Percentiles rank a stretch among this genome's conserved stretches.
Evolutionary conservation across 2,797 vertebrate species (phyloP).

Genomic region (Ambastaia sidthimunki): DNA sequence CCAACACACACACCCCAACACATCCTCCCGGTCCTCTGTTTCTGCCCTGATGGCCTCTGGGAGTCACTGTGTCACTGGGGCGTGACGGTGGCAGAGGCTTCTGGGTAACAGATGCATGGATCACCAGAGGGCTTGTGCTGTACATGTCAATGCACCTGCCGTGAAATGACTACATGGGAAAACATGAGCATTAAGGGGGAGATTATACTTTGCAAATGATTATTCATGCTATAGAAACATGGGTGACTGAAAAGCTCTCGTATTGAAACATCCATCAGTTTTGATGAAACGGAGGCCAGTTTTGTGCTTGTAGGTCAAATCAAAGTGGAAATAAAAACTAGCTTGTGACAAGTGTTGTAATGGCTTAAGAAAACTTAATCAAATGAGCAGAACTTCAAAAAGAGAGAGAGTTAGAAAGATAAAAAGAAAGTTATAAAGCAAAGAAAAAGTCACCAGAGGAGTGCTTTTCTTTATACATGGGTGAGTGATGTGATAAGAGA

Average conservation of each 20-base stretch:
- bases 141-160: conserved; percentile 63
- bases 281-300: background rate
- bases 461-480: background rate
- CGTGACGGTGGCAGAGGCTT: conserved; percentile 68
- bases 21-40: conserved; percentile 67
- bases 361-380: background rate
- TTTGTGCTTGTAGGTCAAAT: background rate
- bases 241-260: conserved; percentile 2
- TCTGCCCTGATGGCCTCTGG: conserved; percentile 61
- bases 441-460: background rate
- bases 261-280: conserved; percentile 21
- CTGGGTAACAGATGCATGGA: conserved; percentile 64
- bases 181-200: conserved; percentile 40
- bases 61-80: conserved; percentile 65
- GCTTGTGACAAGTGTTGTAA: background rate
- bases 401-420: background rate
- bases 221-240: conserved; percentile 33
- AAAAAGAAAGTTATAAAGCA: background rate
- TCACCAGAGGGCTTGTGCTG: conserved; percentile 61
- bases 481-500: conserved; percentile 69
- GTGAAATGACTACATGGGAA: conserved; percentile 60
- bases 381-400: background rate
- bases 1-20: conserved; percentile 60
- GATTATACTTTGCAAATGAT: conserved; percentile 47
- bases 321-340: background rate